These are phyloP conservation scores for Penaeus monodon DNA, from an alignment of 2,888 invertebrate genomes.

Conservation along the genomic window DNA sequence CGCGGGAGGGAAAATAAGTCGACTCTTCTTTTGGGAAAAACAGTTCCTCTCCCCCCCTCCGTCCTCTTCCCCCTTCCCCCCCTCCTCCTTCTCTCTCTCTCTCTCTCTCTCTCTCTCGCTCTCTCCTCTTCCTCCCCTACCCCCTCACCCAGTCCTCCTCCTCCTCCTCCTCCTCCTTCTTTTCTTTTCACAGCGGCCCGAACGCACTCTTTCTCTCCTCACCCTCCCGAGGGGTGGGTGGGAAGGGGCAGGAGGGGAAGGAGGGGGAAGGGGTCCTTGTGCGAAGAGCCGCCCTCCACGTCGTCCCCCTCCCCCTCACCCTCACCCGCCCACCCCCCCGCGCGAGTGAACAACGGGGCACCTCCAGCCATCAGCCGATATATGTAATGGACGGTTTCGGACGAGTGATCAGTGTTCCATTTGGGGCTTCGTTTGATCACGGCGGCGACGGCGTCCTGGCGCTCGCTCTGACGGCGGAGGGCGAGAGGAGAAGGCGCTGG, in stretches of 20 bases:
- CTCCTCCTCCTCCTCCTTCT: not conserved
- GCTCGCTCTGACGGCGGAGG: not conserved
- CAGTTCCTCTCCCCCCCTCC: constrained; percentile 36
- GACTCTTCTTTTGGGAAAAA: constrained; percentile 41
- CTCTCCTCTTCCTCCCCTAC: constrained; percentile 20
- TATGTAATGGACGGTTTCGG: constrained; percentile 5
- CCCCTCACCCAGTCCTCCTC: not conserved
- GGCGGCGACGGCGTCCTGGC: constrained; percentile 9
- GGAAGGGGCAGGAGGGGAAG: not conserved
- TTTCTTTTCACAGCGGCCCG: not conserved
- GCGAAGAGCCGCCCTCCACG: constrained; percentile 14
- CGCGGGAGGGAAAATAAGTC: constrained; percentile 30
- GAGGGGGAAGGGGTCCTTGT: constrained; percentile 19
- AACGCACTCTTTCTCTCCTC: not conserved
- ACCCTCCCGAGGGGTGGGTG: not conserved
- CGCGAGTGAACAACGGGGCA: constrained; percentile 2
- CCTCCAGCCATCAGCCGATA: not conserved
- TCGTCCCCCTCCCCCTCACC: not conserved
- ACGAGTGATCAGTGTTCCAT: constrained; percentile 27
- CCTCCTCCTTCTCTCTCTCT: not conserved
- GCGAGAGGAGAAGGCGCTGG: not conserved
- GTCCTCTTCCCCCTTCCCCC: not conserved
- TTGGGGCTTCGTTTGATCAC: constrained; percentile 27
- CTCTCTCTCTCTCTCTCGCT: not conserved
- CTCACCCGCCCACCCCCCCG: not conserved